A percentile compares a stretch with the other conserved stretches of the same genome.
Conservation (phyloP, 2,888 invertebrate species). For the Blastobasis adustella region DNA sequence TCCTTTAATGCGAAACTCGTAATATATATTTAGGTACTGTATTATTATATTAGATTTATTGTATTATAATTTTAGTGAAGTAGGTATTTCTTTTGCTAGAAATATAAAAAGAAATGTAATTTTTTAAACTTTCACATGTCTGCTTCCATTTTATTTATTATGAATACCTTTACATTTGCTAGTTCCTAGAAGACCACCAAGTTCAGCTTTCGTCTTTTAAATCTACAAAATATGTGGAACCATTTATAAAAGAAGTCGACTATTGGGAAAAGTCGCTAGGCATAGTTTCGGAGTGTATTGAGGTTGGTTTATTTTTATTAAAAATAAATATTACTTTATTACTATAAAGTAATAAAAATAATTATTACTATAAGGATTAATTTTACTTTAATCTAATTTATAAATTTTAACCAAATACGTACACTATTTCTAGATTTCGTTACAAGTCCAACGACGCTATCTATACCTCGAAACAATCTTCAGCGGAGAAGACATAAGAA, state of each 20-base stretch:
- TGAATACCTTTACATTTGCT: slow-evolving; percentile 1
- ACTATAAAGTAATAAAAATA: no score
- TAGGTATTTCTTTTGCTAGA: no score
- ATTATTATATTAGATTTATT: no score
- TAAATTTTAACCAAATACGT: neutral
- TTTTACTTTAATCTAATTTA: neutral
- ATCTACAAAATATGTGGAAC: slow-evolving; percentile 89
- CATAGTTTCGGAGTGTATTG: slow-evolving; percentile 87
- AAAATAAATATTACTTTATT: no score
- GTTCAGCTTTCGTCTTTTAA: slow-evolving; percentile 91
- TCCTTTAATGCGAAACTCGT: no score
- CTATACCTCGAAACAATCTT: slow-evolving; percentile 93
- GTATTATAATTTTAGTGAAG: no score
- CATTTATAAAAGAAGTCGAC: slow-evolving; percentile 88
- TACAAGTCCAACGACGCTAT: slow-evolving; percentile 90
- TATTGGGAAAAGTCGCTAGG: slow-evolving; percentile 91
- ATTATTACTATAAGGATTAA: neutral
- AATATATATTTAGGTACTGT: no score
- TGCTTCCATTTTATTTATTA: neutral
- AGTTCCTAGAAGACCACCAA: slow-evolving; percentile 88
- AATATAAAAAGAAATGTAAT: neutral
- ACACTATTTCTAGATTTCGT: slow-evolving; percentile 57
- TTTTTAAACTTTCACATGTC: neutral
- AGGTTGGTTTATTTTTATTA: slow-evolving; percentile 51
- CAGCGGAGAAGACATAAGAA: slow-evolving; percentile 89